phyloP scores from a whole-genome alignment of 2,888 invertebrate species.

The Pseudanteris insignis region DNA sequence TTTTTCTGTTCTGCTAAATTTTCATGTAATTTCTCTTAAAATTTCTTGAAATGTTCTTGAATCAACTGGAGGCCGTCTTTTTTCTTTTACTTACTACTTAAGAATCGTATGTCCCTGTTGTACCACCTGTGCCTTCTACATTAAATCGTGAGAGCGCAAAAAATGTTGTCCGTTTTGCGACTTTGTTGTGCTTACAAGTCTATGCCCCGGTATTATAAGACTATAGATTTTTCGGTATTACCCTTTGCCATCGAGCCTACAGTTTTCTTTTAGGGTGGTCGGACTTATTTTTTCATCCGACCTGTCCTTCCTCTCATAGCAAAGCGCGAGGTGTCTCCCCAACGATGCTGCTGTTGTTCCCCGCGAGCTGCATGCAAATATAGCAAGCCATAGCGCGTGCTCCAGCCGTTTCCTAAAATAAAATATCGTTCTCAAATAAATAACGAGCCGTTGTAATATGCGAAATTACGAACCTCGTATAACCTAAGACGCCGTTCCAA shows the following conservation, averaged over 20 bases:
- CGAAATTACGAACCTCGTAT: slow-evolving; percentile 53
- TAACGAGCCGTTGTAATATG: slow-evolving; percentile 60
- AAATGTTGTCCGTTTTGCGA: slow-evolving; percentile 4
- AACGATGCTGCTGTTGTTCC: slow-evolving; percentile 11
- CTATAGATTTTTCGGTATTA: neutral
- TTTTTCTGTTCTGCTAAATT: slow-evolving; percentile 61
- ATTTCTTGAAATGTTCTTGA: slow-evolving; percentile 60
- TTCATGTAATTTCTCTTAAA: slow-evolving; percentile 59
- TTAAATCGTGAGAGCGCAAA: no score
- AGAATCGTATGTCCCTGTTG: slow-evolving; percentile 31
- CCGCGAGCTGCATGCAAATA: slow-evolving; percentile 45
- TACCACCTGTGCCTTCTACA: slow-evolving; percentile 21
- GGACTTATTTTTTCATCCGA: slow-evolving; percentile 21
- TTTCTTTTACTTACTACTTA: slow-evolving; percentile 15
- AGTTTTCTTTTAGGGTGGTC: slow-evolving; percentile 28
- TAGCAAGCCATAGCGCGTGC: slow-evolving; percentile 49
- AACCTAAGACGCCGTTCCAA: slow-evolving; percentile 31
- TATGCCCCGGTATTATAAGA: slow-evolving; percentile 29
- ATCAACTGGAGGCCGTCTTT: slow-evolving; percentile 53
- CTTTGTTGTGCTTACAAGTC: slow-evolving; percentile 20
- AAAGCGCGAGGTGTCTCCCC: neutral
- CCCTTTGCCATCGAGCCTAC: slow-evolving; percentile 12
- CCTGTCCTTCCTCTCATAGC: no score
- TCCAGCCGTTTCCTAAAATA: slow-evolving; percentile 55
- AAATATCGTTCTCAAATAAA: slow-evolving; percentile 61